Percentiles rank a stretch among this genome's conserved stretches.
phyloP scores from a whole-genome alignment of 2,797 vertebrate genomes.

The Acanthis flammea region DNA sequence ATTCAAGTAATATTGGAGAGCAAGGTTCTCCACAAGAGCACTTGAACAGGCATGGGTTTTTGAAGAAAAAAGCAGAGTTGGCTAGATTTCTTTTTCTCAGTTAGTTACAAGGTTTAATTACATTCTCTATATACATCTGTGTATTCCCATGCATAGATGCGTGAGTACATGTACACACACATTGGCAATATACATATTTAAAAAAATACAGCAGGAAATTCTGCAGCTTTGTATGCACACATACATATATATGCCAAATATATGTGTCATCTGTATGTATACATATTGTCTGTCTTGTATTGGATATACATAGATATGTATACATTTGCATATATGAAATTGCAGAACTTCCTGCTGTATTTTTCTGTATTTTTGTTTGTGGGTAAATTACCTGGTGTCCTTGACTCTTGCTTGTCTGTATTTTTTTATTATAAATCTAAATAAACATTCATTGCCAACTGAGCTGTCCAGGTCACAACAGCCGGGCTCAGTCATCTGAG shows the following conservation, averaged over 20 bases:
- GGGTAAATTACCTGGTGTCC: not conserved
- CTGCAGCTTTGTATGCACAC: not conserved
- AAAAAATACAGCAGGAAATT: not conserved
- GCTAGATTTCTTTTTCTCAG: not conserved
- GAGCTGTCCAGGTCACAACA: not conserved
- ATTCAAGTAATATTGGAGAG: not conserved
- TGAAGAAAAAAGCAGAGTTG: not conserved
- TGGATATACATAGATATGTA: not conserved
- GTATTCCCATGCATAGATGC: not conserved
- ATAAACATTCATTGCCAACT: not conserved
- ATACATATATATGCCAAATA: not conserved
- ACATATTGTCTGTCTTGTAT: not conserved
- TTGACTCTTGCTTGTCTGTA: not conserved
- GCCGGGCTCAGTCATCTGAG: not conserved
- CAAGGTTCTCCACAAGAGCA: not conserved
- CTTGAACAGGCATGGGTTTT: not conserved
- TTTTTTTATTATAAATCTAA: not conserved
- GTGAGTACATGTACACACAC: too few relatives aligned
- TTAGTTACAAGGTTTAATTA: not conserved
- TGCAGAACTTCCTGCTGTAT: not conserved
- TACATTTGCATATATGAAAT: not conserved
- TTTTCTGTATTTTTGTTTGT: not conserved
- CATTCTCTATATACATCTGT: not conserved
- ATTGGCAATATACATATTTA: not conserved
- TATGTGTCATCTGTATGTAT: not conserved